phyloP scores from a whole-genome alignment of 2,888 invertebrate species.

The Bhutanitis thaidina region DNA sequence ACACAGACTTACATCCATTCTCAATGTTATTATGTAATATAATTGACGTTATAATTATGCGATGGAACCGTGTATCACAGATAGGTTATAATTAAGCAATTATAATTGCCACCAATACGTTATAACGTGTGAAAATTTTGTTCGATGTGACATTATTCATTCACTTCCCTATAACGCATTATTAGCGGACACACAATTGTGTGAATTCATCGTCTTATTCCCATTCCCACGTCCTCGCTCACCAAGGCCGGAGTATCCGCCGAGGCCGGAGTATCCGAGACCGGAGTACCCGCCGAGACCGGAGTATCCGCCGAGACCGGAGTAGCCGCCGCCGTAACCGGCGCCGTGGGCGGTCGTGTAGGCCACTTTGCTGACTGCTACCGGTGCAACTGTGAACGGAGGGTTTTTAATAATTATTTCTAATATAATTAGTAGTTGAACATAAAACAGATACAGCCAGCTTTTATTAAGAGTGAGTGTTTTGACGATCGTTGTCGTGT shows the following conservation, averaged over 20 bases:
- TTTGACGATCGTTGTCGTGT: no score
- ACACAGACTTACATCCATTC: no score
- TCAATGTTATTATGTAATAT: no score
- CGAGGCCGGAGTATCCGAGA: slow-evolving; percentile 27
- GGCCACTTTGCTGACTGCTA: slow-evolving; percentile 54
- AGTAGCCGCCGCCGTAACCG: slow-evolving; percentile 18
- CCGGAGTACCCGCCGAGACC: slow-evolving; percentile 23
- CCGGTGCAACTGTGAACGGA: slow-evolving; percentile 35
- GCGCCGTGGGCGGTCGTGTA: slow-evolving; percentile 44
- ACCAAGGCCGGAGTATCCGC: slow-evolving; percentile 6
- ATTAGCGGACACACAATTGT: background rate
- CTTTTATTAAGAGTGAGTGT: no score
- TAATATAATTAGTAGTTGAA: no score
- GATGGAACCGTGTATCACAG: no score
- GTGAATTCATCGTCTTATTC: background rate
- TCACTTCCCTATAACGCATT: background rate
- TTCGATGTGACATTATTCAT: background rate
- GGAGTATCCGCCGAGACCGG: slow-evolving; percentile 11
- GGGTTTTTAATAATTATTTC: no score
- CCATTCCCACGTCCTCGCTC: background rate
- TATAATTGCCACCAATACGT: no score
- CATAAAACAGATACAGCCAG: no score
- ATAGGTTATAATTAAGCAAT: no score
- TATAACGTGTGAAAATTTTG: background rate
- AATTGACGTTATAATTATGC: no score